phyloP scores from a whole-genome alignment of 2,797 vertebrate species.

The Ptychobarbus kaznakovi region DNA sequence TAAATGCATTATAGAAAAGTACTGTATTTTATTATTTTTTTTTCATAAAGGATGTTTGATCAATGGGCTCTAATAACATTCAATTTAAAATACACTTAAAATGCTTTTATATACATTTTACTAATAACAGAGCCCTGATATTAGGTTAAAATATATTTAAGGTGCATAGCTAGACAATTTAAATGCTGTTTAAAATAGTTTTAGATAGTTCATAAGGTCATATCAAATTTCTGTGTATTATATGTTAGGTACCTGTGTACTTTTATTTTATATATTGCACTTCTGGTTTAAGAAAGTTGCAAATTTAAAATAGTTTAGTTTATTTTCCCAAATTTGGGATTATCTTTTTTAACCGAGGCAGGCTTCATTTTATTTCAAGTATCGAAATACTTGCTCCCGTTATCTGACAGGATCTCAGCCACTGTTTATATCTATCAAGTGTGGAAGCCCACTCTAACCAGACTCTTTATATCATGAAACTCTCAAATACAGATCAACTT shows the following conservation, averaged over 20 bases:
- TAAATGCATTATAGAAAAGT: no score
- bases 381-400: not conserved
- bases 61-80: not conserved
- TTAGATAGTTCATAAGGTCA: no score
- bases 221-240: not conserved
- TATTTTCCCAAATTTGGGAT: no score
- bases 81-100: not conserved
- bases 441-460: constrained; percentile 54
- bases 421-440: constrained; percentile 48
- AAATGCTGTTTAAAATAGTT: not conserved
- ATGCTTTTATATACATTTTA: no score
- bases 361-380: not conserved
- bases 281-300: not conserved
- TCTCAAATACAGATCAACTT: not conserved
- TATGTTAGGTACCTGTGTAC: not conserved
- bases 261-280: not conserved
- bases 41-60: not conserved
- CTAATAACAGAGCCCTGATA: not conserved
- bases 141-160: not conserved
- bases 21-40: not conserved
- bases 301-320: not conserved
- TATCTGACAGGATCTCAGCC: constrained; percentile 59
- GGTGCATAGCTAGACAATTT: not conserved
- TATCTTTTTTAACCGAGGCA: not conserved
- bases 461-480: constrained; percentile 35